These are phyloP conservation scores for Austrolebias charrua DNA, from an alignment of 2,797 vertebrate genomes.

Conservation along the genomic window DNA sequence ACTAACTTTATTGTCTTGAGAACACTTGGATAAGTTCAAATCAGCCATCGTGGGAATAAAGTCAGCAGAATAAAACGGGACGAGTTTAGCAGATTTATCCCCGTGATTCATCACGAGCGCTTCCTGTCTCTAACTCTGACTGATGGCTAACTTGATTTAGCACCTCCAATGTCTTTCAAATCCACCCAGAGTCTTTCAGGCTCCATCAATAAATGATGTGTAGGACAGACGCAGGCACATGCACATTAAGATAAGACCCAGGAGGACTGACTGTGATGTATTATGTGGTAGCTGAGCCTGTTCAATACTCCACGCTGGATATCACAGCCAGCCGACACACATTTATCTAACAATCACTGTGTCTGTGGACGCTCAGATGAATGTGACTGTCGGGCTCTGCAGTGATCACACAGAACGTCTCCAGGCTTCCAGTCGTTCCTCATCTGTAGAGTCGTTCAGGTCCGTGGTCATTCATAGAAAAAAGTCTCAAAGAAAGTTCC, in stretches of 20 bases:
- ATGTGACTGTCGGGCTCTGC: background rate
- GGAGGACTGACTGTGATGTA: constrained; percentile 44
- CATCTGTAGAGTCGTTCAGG: background rate
- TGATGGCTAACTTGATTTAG: constrained; percentile 16
- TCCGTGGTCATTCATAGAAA: constrained; percentile 10
- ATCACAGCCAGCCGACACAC: background rate
- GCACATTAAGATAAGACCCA: constrained; percentile 29
- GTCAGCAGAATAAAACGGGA: background rate
- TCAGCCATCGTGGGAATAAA: background rate
- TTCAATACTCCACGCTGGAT: constrained; percentile 38
- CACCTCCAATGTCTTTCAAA: constrained; percentile 6
- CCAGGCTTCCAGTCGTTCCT: background rate
- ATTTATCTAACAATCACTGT: constrained; percentile 20
- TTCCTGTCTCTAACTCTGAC: constrained; percentile 29
- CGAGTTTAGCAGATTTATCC: constrained; percentile 1
- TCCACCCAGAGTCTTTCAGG: constrained; percentile 1
- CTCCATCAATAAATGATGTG: constrained; percentile 46
- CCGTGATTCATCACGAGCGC: constrained; percentile 7
- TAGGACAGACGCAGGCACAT: constrained; percentile 23
- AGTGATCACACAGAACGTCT: background rate
- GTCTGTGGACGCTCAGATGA: background rate
- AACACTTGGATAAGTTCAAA: background rate
- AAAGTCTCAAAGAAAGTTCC: background rate
- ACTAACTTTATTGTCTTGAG: too few species aligned
- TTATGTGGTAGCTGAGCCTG: constrained; percentile 30